Percentiles rank a stretch among this genome's conserved stretches.
phyloP scores from a whole-genome alignment of 1,140 invertebrate species.

The Glossosoma conforme region DNA sequence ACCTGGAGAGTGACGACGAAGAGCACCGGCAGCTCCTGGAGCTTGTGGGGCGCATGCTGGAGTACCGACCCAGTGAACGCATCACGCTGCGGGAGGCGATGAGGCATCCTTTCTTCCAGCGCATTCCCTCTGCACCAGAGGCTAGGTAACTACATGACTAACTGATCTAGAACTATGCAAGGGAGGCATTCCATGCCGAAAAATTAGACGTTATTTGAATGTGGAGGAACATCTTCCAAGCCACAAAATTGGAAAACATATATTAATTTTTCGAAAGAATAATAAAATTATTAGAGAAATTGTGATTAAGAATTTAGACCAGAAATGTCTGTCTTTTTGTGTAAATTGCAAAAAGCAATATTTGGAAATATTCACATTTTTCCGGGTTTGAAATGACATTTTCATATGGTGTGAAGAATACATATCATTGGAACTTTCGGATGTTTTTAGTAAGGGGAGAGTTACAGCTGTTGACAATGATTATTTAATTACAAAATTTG shows the following conservation, averaged over 20 bases:
- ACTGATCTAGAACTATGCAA: background rate
- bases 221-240: background rate
- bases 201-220: background rate
- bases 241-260: background rate
- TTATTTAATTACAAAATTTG: too few species aligned
- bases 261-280: too few species aligned
- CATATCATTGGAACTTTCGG: too few species aligned
- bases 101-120: constrained; percentile 89
- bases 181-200: background rate
- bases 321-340: too few species aligned
- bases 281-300: too few species aligned
- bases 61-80: constrained; percentile 89
- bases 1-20: constrained; percentile 80
- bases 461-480: too few species aligned
- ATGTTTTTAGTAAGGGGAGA: too few species aligned
- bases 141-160: constrained; percentile 49
- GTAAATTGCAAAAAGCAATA: too few species aligned
- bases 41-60: constrained; percentile 91
- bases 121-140: constrained; percentile 70
- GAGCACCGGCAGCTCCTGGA: constrained; percentile 93
- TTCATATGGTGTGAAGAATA: too few species aligned
- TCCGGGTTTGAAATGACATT: too few species aligned
- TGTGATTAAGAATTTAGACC: too few species aligned
- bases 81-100: constrained; percentile 87
- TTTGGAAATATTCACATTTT: too few species aligned